Percentiles rank a stretch among this genome's conserved stretches.
phyloP scores from a whole-genome alignment of 1,140 invertebrate species.

The Telenomus remus region DNA sequence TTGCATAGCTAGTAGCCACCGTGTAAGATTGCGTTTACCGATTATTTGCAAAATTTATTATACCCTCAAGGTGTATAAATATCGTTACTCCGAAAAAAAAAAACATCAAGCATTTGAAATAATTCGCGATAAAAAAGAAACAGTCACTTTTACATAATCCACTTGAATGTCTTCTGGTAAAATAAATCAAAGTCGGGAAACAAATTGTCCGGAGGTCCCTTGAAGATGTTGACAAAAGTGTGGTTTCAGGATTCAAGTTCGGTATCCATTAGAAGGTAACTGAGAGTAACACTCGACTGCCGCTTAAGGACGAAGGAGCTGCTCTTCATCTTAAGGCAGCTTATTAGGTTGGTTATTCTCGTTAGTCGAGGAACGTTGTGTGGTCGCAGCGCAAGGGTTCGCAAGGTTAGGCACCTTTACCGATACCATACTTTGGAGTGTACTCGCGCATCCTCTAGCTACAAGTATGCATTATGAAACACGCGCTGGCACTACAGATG shows the following conservation, averaged over 20 bases:
- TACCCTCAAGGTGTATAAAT: slow-evolving; percentile 63
- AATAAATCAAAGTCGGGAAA: no score
- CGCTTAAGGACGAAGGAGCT: slow-evolving; percentile 53
- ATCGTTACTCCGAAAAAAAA: slow-evolving; percentile 43
- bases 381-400: slow-evolving; percentile 52
- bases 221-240: neutral
- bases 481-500: slow-evolving; percentile 72
- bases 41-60: slow-evolving; percentile 66
- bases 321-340: slow-evolving; percentile 43
- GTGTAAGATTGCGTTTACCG: slow-evolving; percentile 64
- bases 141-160: neutral
- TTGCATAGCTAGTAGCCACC: slow-evolving; percentile 64
- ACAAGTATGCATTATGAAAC: slow-evolving; percentile 71
- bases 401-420: slow-evolving; percentile 44
- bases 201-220: no score
- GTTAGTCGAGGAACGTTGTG: slow-evolving; percentile 54
- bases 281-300: slow-evolving; percentile 39
- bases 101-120: slow-evolving; percentile 28
- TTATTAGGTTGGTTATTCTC: slow-evolving; percentile 56
- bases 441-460: slow-evolving; percentile 54
- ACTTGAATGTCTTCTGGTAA: neutral
- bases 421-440: slow-evolving; percentile 57
- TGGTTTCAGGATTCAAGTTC: neutral
- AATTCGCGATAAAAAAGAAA: slow-evolving; percentile 9
- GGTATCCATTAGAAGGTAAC: neutral